A percentile compares a stretch with the other conserved stretches of the same genome.
phyloP scores from a whole-genome alignment of 92 coral and sea anemone species.

The Galaxea fascicularis region DNA sequence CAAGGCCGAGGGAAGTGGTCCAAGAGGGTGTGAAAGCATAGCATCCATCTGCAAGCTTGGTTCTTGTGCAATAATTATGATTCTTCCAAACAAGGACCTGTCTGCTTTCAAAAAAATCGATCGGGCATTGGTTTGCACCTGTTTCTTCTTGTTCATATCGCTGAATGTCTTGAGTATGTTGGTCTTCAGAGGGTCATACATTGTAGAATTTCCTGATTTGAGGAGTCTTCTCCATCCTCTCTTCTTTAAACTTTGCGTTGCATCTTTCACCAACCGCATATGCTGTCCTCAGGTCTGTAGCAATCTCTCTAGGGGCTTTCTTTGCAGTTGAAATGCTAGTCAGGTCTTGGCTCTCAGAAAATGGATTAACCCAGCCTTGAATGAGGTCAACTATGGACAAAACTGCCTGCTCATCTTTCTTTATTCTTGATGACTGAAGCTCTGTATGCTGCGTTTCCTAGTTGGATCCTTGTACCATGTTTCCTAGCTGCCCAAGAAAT shows the following conservation, averaged over 20 bases:
- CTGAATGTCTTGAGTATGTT: constrained; percentile 59
- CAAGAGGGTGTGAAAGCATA: constrained; percentile 42
- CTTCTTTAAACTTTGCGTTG: constrained; percentile 24
- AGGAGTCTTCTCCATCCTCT: constrained; percentile 40
- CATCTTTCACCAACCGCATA: constrained; percentile 20
- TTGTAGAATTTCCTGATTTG: constrained; percentile 51
- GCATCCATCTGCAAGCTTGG: constrained; percentile 41
- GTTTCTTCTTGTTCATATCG: constrained; percentile 46
- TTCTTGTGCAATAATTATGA: constrained; percentile 48
- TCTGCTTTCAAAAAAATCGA: constrained; percentile 54
- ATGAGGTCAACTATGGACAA: constrained; percentile 20
- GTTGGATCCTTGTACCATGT: constrained; percentile 47
- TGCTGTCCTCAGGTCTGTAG: constrained; percentile 33
- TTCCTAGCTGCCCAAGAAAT: constrained; percentile 5
- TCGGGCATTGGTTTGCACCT: constrained; percentile 14
- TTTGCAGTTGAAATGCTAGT: constrained; percentile 51
- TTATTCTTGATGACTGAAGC: constrained; percentile 38
- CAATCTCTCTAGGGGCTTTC: constrained; percentile 36
- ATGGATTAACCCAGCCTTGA: constrained; percentile 44
- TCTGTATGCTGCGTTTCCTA: constrained; percentile 31
- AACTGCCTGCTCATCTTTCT: constrained; percentile 45
- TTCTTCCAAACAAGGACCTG: constrained; percentile 53
- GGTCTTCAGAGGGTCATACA: constrained; percentile 42
- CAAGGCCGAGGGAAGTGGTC: constrained; percentile 51
- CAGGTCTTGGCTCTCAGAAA: constrained; percentile 40